phyloP scores from a whole-genome alignment of 2,888 invertebrate species.

The Ophion costatus region DNA sequence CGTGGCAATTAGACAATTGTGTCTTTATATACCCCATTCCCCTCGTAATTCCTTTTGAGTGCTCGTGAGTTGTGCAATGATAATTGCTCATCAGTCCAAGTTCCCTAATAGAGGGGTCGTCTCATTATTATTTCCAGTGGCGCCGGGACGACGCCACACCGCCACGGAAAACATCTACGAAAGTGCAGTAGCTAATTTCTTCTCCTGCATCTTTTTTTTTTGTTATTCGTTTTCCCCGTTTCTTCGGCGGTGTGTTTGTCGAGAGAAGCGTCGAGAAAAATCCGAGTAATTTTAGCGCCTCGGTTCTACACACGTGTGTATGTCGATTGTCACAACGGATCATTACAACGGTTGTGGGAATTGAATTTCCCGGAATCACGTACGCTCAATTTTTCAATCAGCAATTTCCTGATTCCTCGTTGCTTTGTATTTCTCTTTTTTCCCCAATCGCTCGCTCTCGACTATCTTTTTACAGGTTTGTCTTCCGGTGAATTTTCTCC shows the following conservation, averaged over 20 bases:
- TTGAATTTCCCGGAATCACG: constrained; percentile 51
- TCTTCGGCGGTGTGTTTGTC: not conserved
- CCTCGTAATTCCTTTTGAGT: constrained; percentile 26
- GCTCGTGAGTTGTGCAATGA: constrained; percentile 74
- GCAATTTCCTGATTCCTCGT: constrained; percentile 29
- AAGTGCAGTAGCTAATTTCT: constrained; percentile 46
- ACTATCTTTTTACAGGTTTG: not conserved
- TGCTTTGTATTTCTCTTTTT: not conserved
- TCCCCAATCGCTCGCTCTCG: constrained; percentile 10
- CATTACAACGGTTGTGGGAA: constrained; percentile 42
- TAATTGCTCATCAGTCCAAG: constrained; percentile 76
- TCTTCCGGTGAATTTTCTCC: constrained; percentile 15
- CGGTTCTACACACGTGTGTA: constrained; percentile 4
- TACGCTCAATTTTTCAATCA: constrained; percentile 40
- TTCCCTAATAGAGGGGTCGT: constrained; percentile 71
- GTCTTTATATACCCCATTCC: not conserved
- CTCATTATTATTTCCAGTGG: constrained; percentile 72
- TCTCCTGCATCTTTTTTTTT: not conserved
- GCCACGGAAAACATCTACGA: constrained; percentile 29
- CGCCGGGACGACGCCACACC: constrained; percentile 68
- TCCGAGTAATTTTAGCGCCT: constrained; percentile 40
- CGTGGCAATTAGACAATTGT: constrained; percentile 71
- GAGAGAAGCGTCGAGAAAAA: constrained; percentile 28
- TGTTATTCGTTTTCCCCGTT: constrained; percentile 4
- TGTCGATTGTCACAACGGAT: constrained; percentile 33